A percentile compares a stretch with the other conserved stretches of the same genome.
These are phyloP conservation scores for Phataginus tetradactyla DNA, from an alignment of 2,797 vertebrate genomes.

Conservation along the genomic window DNA sequence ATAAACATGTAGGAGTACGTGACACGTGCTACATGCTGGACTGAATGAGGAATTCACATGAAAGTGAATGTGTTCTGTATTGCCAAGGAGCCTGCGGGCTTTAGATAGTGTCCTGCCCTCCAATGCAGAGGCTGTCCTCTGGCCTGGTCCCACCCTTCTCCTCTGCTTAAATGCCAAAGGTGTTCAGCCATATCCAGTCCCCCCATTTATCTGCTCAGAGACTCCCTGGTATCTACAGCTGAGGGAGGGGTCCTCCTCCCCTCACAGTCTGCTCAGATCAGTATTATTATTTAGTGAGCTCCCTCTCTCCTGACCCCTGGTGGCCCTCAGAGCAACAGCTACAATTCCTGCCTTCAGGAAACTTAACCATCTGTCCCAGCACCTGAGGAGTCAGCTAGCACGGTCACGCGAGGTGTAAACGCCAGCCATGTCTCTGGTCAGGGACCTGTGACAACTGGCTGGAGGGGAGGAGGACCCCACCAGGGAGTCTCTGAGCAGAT, in stretches of 20 bases:
- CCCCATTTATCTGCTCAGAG: not conserved
- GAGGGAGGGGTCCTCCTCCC: accelerated
- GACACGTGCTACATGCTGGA: not conserved
- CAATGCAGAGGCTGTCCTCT: not conserved
- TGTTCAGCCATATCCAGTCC: not conserved
- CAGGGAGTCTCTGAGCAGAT: not conserved
- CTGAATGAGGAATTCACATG: not conserved
- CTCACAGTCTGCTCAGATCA: not conserved
- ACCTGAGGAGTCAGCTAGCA: too few relatives aligned
- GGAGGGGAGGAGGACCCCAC: not conserved
- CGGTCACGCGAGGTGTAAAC: accelerated
- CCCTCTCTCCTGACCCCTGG: not conserved
- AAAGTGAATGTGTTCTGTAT: accelerated
- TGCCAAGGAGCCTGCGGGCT: too few relatives aligned
- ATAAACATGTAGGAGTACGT: not conserved
- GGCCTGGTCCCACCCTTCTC: not conserved
- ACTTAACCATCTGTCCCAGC: too few relatives aligned
- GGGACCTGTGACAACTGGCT: accelerated
- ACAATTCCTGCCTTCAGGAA: not conserved
- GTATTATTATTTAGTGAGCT: not conserved
- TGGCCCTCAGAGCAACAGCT: not conserved
- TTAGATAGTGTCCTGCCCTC: too few relatives aligned
- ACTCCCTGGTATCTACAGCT: too few relatives aligned
- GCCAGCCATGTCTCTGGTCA: accelerated
- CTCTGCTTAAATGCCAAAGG: not conserved